Evolutionary conservation across 1,140 invertebrate species (phyloP).

Genomic region (Sminthurinus signatus): DNA sequence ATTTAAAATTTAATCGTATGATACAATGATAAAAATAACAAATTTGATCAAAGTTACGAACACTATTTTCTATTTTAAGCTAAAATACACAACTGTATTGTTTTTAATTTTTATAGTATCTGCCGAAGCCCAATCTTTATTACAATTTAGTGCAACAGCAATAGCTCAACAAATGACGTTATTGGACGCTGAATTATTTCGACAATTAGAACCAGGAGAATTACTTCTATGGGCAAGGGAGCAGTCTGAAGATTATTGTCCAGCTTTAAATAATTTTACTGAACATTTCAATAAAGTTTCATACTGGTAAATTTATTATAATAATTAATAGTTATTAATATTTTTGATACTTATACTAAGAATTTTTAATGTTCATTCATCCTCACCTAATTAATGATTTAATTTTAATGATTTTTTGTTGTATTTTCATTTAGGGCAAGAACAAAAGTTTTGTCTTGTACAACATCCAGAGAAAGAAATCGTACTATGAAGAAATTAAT

Average conservation of each 20-base stretch:
- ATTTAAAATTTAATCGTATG: too few relatives aligned
- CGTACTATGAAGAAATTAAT: conserved; percentile 94
- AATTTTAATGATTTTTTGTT: background rate
- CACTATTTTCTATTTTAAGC: too few relatives aligned
- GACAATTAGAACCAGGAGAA: conserved; percentile 95
- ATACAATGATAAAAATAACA: too few relatives aligned
- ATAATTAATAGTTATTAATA: too few relatives aligned
- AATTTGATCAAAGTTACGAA: too few relatives aligned
- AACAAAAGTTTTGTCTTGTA: conserved; percentile 66
- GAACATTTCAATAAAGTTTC: conserved; percentile 99
- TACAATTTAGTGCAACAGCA: conserved; percentile 88
- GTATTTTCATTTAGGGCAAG: conserved; percentile 56
- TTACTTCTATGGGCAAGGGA: conserved; percentile 94
- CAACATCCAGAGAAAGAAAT: conserved; percentile 89
- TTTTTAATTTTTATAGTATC: too few relatives aligned
- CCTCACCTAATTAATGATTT: background rate
- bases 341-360: too few relatives aligned
- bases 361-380: too few relatives aligned
- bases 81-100: too few relatives aligned
- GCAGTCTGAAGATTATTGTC: conserved; percentile 92
- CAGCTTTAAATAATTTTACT: conserved; percentile 93
- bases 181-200: conserved; percentile 89
- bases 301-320: conserved; percentile 80
- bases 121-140: conserved; percentile 52
- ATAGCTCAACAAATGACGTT: conserved; percentile 98